Percentiles rank a stretch among this genome's conserved stretches.
phyloP scores from a whole-genome alignment of 2,888 invertebrate genomes.

The Hermaeophaga mercurialis region DNA sequence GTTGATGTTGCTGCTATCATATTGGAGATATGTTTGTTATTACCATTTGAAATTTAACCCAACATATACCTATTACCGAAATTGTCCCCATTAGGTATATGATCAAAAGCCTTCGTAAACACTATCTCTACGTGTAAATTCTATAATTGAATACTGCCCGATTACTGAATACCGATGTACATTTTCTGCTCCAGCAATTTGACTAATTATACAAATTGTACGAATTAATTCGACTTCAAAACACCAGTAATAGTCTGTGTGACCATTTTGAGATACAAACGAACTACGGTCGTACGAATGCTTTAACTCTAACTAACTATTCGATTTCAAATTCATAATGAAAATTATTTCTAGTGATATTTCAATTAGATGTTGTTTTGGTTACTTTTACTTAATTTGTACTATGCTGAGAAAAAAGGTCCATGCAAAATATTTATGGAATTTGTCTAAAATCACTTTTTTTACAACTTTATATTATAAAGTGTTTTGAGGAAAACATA shows the following conservation, averaged over 20 bases:
- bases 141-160: constrained; percentile 18
- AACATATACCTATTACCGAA: no score
- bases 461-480: no score
- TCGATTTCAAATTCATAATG: constrained; percentile 1
- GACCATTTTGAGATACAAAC: not conserved
- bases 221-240: constrained; percentile 17
- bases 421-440: no score
- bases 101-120: not conserved
- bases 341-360: not conserved
- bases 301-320: constrained; percentile 4
- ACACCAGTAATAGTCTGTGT: not conserved
- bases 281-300: not conserved
- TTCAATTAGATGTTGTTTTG: constrained; percentile 5
- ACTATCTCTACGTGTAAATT: not conserved
- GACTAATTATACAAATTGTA: constrained; percentile 22
- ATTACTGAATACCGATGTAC: not conserved
- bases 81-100: no score
- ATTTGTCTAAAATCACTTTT: no score
- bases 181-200: constrained; percentile 17
- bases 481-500: no score
- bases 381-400: no score
- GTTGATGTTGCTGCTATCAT: no score
- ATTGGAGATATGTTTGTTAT: no score
- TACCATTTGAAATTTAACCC: no score
- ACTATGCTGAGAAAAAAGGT: no score